Evolutionary conservation across 2,797 vertebrate genomes (phyloP), one percentile per base, ranked within the genome.

Genomic region (Esox masquinongy): DNA sequence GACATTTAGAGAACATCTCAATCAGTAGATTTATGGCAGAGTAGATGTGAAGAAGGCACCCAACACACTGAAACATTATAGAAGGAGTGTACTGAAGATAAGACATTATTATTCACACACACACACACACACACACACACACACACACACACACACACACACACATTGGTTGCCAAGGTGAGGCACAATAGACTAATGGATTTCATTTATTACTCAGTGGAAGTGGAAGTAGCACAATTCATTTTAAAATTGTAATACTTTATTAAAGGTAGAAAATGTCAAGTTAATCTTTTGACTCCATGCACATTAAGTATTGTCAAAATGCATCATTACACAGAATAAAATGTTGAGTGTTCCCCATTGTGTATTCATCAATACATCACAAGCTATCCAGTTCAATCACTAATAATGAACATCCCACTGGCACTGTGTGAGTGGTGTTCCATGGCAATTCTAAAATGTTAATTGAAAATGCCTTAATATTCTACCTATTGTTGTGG

Each of bases 211-310:
- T 76, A 78, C 78, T 76, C 76, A 67, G 36, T 61, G 39, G 53
- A 78, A 82, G 74, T 76, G 74, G 72, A 74, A 70, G 78, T 73
- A 51, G 34, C 76, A 68, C 50, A 39, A 75, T 74, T 78, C 14
- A 78, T 84, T 78, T 74, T 71, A 51, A 76, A 78, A 84, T 74
- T 61, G 74, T 78, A 76, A 79, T 77, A 75, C 75, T 75, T 68
- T 73, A 84, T 83, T 72, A 79, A 74, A 75, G 75, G 59, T 26
- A 63, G 68, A 64, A 43, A 73, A 66, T 61, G 64, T 36, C 79
- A 71, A 72, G 76, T 72, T 74, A 76, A 80, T 78, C 47, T 73
- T 79, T 76, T 74, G 63, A 76, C 68, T 76, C 74, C 61, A 66
- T 51, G 68, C 56, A 70, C 75, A 67, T 79, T 78, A 72, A 69